Conservation (phyloP, 92 coral and sea anemone species). For the Parazoanthus darwini region DNA sequence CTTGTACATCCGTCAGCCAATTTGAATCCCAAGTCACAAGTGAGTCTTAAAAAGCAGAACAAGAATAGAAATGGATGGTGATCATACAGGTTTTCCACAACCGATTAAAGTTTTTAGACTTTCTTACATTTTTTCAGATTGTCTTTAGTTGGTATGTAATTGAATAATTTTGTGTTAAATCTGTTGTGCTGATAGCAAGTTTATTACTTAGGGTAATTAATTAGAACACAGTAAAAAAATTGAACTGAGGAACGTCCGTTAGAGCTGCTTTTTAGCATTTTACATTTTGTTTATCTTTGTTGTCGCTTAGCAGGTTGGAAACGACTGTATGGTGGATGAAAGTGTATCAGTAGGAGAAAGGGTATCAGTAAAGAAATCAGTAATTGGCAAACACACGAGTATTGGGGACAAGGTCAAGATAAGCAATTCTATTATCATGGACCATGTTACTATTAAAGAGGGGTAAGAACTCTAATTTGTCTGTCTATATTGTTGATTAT, state of each 20-base stretch:
- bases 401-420: slow-evolving; percentile 96
- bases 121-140: background rate
- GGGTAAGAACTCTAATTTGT: slow-evolving; percentile 63
- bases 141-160: background rate
- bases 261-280: background rate
- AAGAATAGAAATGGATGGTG: background rate
- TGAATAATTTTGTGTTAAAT: background rate
- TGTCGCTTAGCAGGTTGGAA: slow-evolving; percentile 71
- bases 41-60: slow-evolving; percentile 12
- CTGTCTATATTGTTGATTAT: background rate
- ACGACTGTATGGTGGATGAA: slow-evolving; percentile 97
- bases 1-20: slow-evolving; percentile 84
- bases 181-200: no score
- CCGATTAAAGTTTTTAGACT: background rate
- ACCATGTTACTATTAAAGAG: slow-evolving; percentile 94
- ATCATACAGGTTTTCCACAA: background rate
- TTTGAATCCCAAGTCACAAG: slow-evolving; percentile 93
- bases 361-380: slow-evolving; percentile 92
- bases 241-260: background rate
- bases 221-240: background rate
- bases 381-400: slow-evolving; percentile 94
- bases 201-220: background rate
- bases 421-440: slow-evolving; percentile 95
- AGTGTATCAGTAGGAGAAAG: slow-evolving; percentile 91
- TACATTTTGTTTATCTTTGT: background rate